A percentile compares a stretch with the other conserved stretches of the same genome.
Evolutionary conservation across 2,113 vertebrate species (phyloP).

Genomic region (Acanthochromis polyacanthus): DNA sequence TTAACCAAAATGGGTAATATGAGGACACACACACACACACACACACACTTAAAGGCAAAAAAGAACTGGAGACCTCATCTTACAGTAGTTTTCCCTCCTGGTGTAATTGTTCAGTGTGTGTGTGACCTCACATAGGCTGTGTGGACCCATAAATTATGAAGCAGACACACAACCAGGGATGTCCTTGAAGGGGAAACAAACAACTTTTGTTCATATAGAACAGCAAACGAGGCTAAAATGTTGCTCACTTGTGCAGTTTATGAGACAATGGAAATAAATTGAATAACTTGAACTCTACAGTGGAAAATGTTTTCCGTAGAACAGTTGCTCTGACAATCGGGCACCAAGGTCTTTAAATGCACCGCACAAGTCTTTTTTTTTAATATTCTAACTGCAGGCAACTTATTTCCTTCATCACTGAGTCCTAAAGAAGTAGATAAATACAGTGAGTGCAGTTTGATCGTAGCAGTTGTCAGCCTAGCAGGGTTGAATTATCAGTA

Average conservation of each 20-base stretch:
- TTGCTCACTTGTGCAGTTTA: conserved; percentile 53
- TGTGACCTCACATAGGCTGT: conserved; percentile 10
- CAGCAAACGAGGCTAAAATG: conserved; percentile 47
- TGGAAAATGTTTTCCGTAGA: conserved; percentile 12
- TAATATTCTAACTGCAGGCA: no score
- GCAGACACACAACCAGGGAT: conserved; percentile 28
- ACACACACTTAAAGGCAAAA: no score
- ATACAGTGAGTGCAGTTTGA: no score
- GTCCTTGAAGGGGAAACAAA: conserved; percentile 58
- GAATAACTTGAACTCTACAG: conserved; percentile 17
- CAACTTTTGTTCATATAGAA: conserved; percentile 39
- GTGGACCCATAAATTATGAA: conserved; percentile 62
- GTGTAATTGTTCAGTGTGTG: background rate
- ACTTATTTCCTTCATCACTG: no score
- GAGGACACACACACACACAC: no score
- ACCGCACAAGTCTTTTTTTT: background rate
- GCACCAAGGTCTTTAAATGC: background rate
- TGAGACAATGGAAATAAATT: conserved; percentile 43
- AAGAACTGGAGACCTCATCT: no score
- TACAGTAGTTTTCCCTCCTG: no score
- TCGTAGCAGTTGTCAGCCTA: no score
- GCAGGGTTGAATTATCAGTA: no score
- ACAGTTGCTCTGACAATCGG: background rate
- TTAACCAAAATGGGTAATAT: no score
- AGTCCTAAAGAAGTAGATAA: no score